Conservation (phyloP, 2,888 invertebrate genomes). For the Melinopterus prodromus region DNA sequence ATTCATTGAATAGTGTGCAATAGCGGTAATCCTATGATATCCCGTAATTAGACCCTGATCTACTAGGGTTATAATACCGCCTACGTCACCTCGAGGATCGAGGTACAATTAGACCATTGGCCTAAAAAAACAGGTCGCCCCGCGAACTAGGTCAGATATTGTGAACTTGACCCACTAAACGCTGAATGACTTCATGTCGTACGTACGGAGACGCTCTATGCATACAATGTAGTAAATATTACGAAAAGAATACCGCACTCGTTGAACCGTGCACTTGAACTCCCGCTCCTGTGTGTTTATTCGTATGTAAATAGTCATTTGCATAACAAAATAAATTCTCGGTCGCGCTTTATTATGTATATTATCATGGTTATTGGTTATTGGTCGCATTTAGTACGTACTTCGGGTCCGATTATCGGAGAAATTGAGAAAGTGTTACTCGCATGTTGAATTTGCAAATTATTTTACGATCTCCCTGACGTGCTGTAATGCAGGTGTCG, state of each 20-base stretch:
- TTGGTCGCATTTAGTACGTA: too few species aligned
- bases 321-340: not conserved
- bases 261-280: not conserved
- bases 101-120: not conserved
- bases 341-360: not conserved
- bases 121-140: not conserved
- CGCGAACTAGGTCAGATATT: not conserved
- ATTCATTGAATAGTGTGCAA: not conserved
- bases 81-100: not conserved
- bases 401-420: too few species aligned
- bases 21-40: not conserved
- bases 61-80: not conserved
- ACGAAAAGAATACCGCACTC: not conserved
- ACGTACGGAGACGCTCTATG: not conserved
- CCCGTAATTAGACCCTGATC: not conserved
- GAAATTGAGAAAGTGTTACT: too few species aligned
- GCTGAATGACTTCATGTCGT: not conserved
- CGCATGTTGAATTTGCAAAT: too few species aligned
- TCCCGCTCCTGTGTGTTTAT: not conserved
- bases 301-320: not conserved
- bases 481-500: too few species aligned
- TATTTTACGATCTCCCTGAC: too few species aligned
- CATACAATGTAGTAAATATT: not conserved
- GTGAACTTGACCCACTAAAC: constrained; percentile 4
- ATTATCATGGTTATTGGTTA: not conserved